Base-by-base conservation (phyloP, 2,797 vertebrate species). In the Pseudomugil tenellus region DNA sequence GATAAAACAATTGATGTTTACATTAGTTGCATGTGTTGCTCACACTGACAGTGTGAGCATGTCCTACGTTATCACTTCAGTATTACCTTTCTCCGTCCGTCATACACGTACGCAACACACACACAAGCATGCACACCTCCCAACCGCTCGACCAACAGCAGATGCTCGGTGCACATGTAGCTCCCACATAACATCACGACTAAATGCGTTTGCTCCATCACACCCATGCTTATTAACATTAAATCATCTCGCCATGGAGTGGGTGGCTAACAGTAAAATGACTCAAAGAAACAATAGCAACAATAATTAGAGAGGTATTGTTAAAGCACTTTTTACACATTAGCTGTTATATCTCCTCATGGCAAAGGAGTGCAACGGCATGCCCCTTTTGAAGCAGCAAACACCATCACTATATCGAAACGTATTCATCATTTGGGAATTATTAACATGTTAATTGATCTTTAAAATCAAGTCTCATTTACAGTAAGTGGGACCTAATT, bases 221-320 rank as follows among this genome's bases (percentile, higher is more conserved):
- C 62, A 76, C 56, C 67, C 6, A 11, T 32, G 62, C 81, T 88
- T 83, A 87, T 88, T 84, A 83, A 74, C 81, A 88, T 89, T 78
- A 87, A 85, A 85, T 87, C 78, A 76, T 74, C 51, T 66, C 37
- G 62, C 67, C 63, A 29, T 76, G 74, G 84, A 87, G 88, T 87
- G 84, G 84, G 88, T 80, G 85, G 83, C 63, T 87, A 78, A 79
- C 83, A 84, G 82, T 76, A 74, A 86, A 88, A 87, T 90, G 80
- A 83, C 76, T 86, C 79, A 84, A 61, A 80, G 61, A 74, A 64
- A 83, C 74, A 89, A 84, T 77, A 81, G 67, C 71, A 77, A 72
- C 83, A 85, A 81, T 83, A 85, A 91, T 92, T 87, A 91, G 73
- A 64, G 39, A 79, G 74, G 58, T 39, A 81, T 70, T 88, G 87